Percentiles rank a stretch among this genome's conserved stretches.
These are phyloP conservation scores for Epistrophe eligans DNA, from an alignment of 2,888 invertebrate species.

Conservation along the genomic window DNA sequence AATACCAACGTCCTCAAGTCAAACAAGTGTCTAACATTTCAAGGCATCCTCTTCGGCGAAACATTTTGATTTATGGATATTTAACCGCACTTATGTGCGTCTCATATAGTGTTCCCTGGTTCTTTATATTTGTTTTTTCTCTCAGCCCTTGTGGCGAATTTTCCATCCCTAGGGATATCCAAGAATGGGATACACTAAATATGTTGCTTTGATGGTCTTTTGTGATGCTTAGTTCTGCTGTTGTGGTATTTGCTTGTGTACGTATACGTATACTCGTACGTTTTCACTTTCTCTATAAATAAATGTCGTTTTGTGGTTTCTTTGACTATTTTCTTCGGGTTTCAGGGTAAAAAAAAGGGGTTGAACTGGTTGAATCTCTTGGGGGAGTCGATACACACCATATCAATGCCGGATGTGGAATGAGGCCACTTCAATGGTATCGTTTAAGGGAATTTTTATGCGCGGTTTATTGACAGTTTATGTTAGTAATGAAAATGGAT, in stretches of 20 bases:
- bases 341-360: slow-evolving; percentile 56
- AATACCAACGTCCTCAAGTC: slow-evolving; percentile 60
- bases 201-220: slow-evolving; percentile 55
- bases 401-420: neutral
- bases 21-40: slow-evolving; percentile 74
- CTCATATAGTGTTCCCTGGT: slow-evolving; percentile 62
- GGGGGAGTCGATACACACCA: slow-evolving; percentile 39
- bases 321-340: slow-evolving; percentile 26
- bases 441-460: slow-evolving; percentile 74
- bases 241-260: slow-evolving; percentile 54
- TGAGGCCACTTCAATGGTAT: neutral
- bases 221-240: slow-evolving; percentile 35
- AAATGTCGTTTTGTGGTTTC: slow-evolving; percentile 67
- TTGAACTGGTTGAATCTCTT: slow-evolving; percentile 55
- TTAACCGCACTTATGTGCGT: slow-evolving; percentile 81
- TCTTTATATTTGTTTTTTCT: neutral
- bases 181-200: slow-evolving; percentile 68
- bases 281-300: slow-evolving; percentile 65
- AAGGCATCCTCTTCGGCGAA: slow-evolving; percentile 55
- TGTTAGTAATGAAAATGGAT: slow-evolving; percentile 75
- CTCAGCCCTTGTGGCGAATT: slow-evolving; percentile 67
- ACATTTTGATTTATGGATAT: slow-evolving; percentile 83
- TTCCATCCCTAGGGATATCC: slow-evolving; percentile 52
- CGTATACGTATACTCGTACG: slow-evolving; percentile 14
- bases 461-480: slow-evolving; percentile 75